Conservation (phyloP, 2,113 vertebrate species). For the Myodes glareolus region DNA sequence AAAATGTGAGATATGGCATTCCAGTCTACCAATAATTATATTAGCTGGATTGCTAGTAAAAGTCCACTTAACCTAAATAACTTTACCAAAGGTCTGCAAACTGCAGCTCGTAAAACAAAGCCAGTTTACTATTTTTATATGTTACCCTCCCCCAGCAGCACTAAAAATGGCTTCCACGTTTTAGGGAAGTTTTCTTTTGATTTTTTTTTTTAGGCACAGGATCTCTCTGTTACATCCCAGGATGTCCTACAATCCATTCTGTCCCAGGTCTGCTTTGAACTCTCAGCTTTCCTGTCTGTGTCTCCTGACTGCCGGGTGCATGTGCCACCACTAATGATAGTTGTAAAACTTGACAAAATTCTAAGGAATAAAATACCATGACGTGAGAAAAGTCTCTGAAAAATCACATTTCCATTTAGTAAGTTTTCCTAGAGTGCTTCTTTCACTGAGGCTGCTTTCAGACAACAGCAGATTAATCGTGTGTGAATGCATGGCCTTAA, state of each 20-base stretch:
- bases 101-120: conserved; percentile 2
- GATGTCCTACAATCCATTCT: not conserved
- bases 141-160: not conserved
- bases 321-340: not conserved
- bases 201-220: not conserved
- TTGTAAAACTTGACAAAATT: conserved; percentile 27
- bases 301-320: not conserved
- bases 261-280: not conserved
- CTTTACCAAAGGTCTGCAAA: conserved; percentile 1
- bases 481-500: not conserved
- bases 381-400: not conserved
- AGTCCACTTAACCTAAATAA: not conserved
- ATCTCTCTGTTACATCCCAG: not conserved
- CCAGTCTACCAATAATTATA: not conserved
- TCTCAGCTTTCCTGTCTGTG: not conserved
- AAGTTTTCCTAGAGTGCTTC: conserved; percentile 5
- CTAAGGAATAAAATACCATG: conserved; percentile 42
- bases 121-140: conserved; percentile 11
- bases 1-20: conserved; percentile 30
- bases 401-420: conserved; percentile 29
- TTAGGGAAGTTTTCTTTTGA: not conserved
- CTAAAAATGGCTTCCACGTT: conserved; percentile 14
- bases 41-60: not conserved
- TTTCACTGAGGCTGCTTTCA: conserved; percentile 11
- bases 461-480: not conserved